Base-by-base conservation (phyloP, 1,140 invertebrate species). In the Caenorhabditis latens region DNA sequence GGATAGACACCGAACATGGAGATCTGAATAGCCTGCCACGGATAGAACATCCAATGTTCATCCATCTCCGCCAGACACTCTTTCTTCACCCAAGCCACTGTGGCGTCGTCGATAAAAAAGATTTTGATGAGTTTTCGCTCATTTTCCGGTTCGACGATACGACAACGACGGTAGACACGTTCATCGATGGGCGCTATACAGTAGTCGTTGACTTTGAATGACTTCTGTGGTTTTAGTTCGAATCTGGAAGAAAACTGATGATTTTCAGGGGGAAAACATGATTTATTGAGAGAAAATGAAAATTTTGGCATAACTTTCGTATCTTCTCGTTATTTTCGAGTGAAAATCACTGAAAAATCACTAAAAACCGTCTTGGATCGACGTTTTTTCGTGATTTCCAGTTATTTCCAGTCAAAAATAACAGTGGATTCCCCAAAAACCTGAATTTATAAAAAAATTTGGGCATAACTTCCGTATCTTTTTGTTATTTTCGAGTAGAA, bases 21-120 rank as follows among this genome's bases (percentile, higher is more conserved):
- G 13, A 79, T 50, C 71, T 79, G 71, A 50, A 79, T 79, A 50
- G 71, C 71, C 40, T 79, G 71, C 71, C 71, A 79, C 6, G 71
- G 71, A 50, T 24, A 79, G n/a, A 50, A 79, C 71, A 79, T 79
- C 9, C 24, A 79, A 24, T 79, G 71, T 11, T 79, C 46, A 50
- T n/a, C 19, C 8, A 79, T 9, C n/a, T 50, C 46, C 8, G 13
- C 71, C 2, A 79, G 40, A 19, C 71, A 79, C 7, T 79, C 43
- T 24, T 16, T 0, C n/a, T 79, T 14, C 4, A 79, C 71, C 46
- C 43, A 79, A 24, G 71, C 71, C 9, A 5, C 13, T 24, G n/a
- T 50, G 16, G 71, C 71, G 19, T 79, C 71, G 46, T 79, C 71
- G 19, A 79, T 79, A 53, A 79, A 79, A n/a, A 79, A 79, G 2